phyloP scores from a whole-genome alignment of 1,140 invertebrate genomes.

The Pseudomyrmex concolor region DNA sequence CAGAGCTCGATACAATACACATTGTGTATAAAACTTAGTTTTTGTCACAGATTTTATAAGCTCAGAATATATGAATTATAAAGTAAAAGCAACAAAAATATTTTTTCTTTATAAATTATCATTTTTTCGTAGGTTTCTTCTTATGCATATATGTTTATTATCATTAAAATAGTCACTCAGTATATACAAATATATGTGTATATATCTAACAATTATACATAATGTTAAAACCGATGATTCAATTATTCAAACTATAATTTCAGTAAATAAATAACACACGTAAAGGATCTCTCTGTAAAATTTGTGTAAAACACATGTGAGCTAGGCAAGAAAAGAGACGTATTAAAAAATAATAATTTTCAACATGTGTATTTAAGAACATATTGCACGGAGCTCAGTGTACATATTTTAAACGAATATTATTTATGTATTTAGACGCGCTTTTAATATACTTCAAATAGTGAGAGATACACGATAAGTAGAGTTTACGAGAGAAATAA shows the following conservation, averaged over 20 bases:
- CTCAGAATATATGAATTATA: conserved; percentile 13
- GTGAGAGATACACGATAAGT: too few relatives aligned
- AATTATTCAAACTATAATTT: neutral
- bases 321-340: neutral
- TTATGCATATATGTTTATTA: neutral
- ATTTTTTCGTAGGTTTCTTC: neutral
- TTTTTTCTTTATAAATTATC: neutral
- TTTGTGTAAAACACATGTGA: neutral
- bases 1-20: neutral
- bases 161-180: neutral
- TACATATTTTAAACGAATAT: conserved; percentile 11
- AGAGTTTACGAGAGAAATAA: too few relatives aligned
- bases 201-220: neutral
- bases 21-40: neutral
- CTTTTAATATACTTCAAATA: conserved; percentile 7
- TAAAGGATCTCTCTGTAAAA: neutral
- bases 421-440: conserved; percentile 33
- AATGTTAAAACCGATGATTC: conserved; percentile 16
- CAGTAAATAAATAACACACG: neutral
- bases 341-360: conserved; percentile 27
- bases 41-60: neutral
- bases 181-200: too few relatives aligned
- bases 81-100: neutral
- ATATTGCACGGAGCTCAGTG: neutral
- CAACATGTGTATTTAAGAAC: neutral